These are phyloP conservation scores for Acanthis flammea DNA, from an alignment of 2,797 vertebrate species.

Conservation along the genomic window DNA sequence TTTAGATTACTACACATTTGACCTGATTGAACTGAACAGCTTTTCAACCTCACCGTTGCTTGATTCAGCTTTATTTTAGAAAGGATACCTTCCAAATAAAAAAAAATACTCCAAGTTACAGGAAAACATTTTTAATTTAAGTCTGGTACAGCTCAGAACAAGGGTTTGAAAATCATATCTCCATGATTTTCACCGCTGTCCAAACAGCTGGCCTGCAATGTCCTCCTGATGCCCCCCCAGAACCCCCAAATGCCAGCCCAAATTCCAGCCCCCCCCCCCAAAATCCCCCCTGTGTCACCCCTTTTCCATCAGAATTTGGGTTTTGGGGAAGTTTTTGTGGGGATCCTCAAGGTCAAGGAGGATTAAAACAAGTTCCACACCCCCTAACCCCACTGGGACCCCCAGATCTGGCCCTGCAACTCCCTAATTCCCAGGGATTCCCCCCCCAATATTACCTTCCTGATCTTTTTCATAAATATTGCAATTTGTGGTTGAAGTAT, in stretches of 20 bases:
- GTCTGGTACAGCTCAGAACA: neutral
- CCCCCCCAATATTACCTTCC: fast-evolving
- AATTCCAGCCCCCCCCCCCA: fast-evolving
- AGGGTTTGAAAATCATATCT: neutral
- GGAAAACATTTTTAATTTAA: neutral
- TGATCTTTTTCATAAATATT: neutral
- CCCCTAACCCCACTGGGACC: fast-evolving
- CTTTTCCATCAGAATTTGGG: neutral
- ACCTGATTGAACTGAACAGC: neutral
- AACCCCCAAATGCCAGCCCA: fast-evolving
- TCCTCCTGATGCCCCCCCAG: constrained; percentile 79
- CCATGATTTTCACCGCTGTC: constrained; percentile 71
- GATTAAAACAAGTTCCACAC: fast-evolving
- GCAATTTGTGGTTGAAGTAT: neutral
- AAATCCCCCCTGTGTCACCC: fast-evolving
- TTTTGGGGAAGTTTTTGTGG: neutral
- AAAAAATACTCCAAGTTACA: neutral
- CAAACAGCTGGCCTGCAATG: constrained; percentile 90
- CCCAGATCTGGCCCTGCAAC: neutral
- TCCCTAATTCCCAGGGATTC: neutral
- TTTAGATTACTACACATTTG: neutral
- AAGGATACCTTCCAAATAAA: neutral
- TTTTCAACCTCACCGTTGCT: fast-evolving
- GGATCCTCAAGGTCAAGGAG: fast-evolving
- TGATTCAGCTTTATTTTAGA: neutral